Base-by-base conservation (phyloP, 1,140 invertebrate species). In the Kradibia gibbosae region DNA sequence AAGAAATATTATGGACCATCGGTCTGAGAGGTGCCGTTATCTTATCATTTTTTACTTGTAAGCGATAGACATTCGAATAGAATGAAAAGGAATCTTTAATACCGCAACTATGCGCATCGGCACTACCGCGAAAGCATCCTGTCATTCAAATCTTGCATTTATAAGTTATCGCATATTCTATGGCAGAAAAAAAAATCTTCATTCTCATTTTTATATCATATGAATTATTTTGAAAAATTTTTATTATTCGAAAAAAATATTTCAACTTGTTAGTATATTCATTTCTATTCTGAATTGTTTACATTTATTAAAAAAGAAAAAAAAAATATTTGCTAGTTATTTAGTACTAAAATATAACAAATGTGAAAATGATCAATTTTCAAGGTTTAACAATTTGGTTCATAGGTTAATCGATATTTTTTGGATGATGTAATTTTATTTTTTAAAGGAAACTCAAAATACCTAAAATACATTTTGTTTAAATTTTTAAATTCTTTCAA, bases 11-110 rank as follows among this genome's bases (percentile, higher is more conserved):
- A 45, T 42, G 34, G 50, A 25, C 45, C 31, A 45, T 45, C 25
- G 53, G 36, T 36, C 39, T 7, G 4, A 62, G 36, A 39, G 34
- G 36, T 28, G 10, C 0, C 8, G 0, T 67, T 39, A 1, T 0
- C n/a, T 67, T 67, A 39, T n/a, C 28, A 0, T 39, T 15, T 39
- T 39, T 65, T 39, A 67, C 34, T 34, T 67, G 62, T 67, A 67
- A 65, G 28, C 4, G 62, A 15, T 4, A 36, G 62, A 65, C 15
- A 65, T 65, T 65, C 62, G 31, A 65, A 15, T 1, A 15, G 34
- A 65, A 28, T 65, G 31, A 81, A 78, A 82, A 83, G 84, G 86
- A 87, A 87, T 87, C 84, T 86, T 86, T 86, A 86, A 87, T 86
- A 86, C 85, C 84, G 34, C 82, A 87, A 84, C 60, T 87, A 86